A percentile compares a stretch with the other conserved stretches of the same genome.
phyloP scores from a whole-genome alignment of 1,140 invertebrate species.

The Apis dorsata region DNA sequence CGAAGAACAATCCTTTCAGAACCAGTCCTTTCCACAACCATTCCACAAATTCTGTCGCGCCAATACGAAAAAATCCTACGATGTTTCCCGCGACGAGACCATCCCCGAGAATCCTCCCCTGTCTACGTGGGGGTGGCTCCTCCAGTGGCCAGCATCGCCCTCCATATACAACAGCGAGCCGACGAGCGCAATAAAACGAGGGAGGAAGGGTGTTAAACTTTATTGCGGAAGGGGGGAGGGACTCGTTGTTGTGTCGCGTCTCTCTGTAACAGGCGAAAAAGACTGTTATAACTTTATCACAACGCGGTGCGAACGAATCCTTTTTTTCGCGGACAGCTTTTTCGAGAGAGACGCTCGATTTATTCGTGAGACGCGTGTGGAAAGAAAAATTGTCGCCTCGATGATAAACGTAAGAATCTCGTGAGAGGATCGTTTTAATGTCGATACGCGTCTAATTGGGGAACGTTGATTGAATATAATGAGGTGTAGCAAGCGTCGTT shows the following conservation, averaged over 20 bases:
- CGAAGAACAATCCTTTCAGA: background rate
- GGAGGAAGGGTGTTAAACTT: constrained; percentile 54
- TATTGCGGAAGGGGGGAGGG: constrained; percentile 45
- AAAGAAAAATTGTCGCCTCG: background rate
- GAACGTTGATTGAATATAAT: background rate
- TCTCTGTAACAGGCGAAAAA: constrained; percentile 38
- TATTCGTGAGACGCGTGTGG: background rate
- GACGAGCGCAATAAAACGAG: constrained; percentile 55
- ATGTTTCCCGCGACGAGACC: background rate
- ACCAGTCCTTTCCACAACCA: too few species aligned
- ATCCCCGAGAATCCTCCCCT: too few species aligned
- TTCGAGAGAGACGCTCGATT: constrained; percentile 16
- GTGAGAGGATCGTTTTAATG: background rate
- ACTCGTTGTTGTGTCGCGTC: constrained; percentile 45
- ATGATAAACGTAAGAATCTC: background rate
- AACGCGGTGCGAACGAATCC: background rate
- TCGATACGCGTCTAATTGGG: background rate
- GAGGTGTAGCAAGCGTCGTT: too few species aligned
- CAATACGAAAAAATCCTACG: background rate
- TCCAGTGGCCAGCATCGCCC: background rate
- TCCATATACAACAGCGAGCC: constrained; percentile 24
- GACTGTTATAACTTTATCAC: constrained; percentile 64
- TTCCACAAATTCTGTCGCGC: background rate
- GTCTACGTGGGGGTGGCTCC: background rate
- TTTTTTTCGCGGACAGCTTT: constrained; percentile 16